These are phyloP conservation scores for Netelia virgata DNA, from an alignment of 2,888 invertebrate species.

Conservation along the genomic window DNA sequence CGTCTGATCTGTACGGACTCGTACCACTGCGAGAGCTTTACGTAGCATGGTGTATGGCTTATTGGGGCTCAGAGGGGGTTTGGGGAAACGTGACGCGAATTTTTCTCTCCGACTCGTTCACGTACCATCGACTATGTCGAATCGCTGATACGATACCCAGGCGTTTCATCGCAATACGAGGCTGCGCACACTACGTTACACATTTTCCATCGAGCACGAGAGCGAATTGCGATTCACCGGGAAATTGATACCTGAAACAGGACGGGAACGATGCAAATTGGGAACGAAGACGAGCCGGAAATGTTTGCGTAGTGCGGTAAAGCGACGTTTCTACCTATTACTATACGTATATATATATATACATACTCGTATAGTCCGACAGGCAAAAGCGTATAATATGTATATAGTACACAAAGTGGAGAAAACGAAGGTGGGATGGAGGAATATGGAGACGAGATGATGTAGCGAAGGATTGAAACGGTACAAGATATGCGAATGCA, in stretches of 20 bases:
- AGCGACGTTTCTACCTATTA: slow-evolving; percentile 11
- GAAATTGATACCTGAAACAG: slow-evolving; percentile 47
- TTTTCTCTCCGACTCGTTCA: slow-evolving; percentile 33
- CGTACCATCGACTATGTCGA: slow-evolving; percentile 6
- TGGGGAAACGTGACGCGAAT: slow-evolving; percentile 62
- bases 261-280: slow-evolving; percentile 10
- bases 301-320: slow-evolving; percentile 30
- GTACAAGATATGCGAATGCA: slow-evolving; percentile 28
- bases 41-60: slow-evolving; percentile 56
- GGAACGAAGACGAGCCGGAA: slow-evolving; percentile 27
- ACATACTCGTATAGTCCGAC: background rate
- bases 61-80: slow-evolving; percentile 59
- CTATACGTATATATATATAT: background rate
- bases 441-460: background rate
- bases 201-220: slow-evolving; percentile 45
- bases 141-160: background rate
- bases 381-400: background rate
- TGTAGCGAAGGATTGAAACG: background rate
- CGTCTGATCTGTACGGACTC: slow-evolving; percentile 55
- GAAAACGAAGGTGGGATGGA: background rate
- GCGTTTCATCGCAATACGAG: slow-evolving; percentile 39
- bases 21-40: slow-evolving; percentile 52
- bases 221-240: slow-evolving; percentile 51
- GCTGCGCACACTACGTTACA: slow-evolving; percentile 36
- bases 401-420: background rate